Evolutionary conservation across 2,888 invertebrate species (phyloP), one percentile per base, ranked within the genome.

Genomic region (Drosophila austrosaltans): DNA sequence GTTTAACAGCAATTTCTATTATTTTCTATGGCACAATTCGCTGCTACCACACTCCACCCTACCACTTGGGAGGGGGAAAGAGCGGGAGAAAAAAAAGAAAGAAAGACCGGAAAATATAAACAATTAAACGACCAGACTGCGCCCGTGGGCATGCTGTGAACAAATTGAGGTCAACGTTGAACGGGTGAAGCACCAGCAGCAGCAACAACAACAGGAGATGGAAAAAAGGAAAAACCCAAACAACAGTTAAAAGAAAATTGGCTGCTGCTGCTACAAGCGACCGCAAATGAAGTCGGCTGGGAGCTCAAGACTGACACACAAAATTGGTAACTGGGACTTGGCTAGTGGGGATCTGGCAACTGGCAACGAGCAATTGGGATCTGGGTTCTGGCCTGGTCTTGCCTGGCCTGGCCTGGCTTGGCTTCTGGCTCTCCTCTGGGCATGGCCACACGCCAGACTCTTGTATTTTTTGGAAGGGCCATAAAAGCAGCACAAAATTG

Each of bases 171-270:
- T 86, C 85, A 88, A 79, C 63, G 72, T 65, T 63, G 63, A 73
- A 61, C 73, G 74, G 73, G 69, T 75, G 44, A 67, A 40, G 42
- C 40, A 73, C 20, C 40, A 78, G 40, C 42, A 44, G 64, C 42
- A 53, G n/a, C 53, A 30, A 8, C 36, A 36, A 8, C 36, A 36
- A 36, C 8, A 36, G 2, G 36, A 36, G 8, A 16, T 8, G 8
- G 10, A 10, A 36, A 36, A 22, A 54, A 30, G 10, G 58, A 58
- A 72, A 76, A 72, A 76, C 80, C 75, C 76, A 83, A 88, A 85
- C 76, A 87, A 78, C 88, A 78, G 83, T 83, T 86, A 83, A 86
- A 88, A 87, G 85, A 88, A 86, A 88, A 88, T 88, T 87, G 89
- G 85, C 82, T 87, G 81, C 81, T 73, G 68, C 63, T 81, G 59